Evolutionary conservation across 2,888 invertebrate genomes (phyloP), one percentile per base, ranked within the genome.

Genomic region (Scaptomyza cyrtandrae): DNA sequence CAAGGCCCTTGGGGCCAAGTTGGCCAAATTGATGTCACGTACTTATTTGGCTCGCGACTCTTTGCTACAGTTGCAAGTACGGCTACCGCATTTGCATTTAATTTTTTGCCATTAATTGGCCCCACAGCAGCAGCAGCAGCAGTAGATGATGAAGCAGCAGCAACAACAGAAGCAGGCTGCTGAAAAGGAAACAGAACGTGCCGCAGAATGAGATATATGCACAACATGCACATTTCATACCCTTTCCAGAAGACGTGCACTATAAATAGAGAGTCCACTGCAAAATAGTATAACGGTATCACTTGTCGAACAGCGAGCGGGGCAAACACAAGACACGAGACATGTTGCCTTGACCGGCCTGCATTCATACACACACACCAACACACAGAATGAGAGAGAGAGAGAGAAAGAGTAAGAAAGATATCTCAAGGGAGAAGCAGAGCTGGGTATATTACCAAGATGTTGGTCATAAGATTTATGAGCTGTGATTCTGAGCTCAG

Each of bases 311-410:
- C 55, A 41, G 19, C 19, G 19, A 33, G 57, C 48, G 37, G 52
- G 35, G 19, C 29, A 37, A 59, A n/a, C 16, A 41, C 41, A 10
- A 16, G 60, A 48, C 41, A 61, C 54, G 7, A 41, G 45, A 44
- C 24, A 0, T 0, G 62, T 78, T 80, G 80, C 82, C 82, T 80
- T 82, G 80, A 80, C 80, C 80, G 80, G 82, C 78, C 78, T 78
- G 57, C 62, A 70, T 44, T 60, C 60, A 48, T 33, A 48, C 46
- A 59, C 49, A 59, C 7, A 61, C 44, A 48, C 46, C 56, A 45
- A 59, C 7, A 61, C 44, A 50, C 16, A 50, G 45, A 45, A 45
- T 35, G 16, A 13, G 9, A 4, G 7, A n/a, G 0, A 14, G 7
- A n/a, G 0, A 9, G 46, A 16, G 27, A 33, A 14, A 31, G 19